A percentile compares a stretch with the other conserved stretches of the same genome.
These are phyloP conservation scores for Aspidoscelis tigris DNA, from an alignment of 2,113 vertebrate genomes.

Conservation along the genomic window DNA sequence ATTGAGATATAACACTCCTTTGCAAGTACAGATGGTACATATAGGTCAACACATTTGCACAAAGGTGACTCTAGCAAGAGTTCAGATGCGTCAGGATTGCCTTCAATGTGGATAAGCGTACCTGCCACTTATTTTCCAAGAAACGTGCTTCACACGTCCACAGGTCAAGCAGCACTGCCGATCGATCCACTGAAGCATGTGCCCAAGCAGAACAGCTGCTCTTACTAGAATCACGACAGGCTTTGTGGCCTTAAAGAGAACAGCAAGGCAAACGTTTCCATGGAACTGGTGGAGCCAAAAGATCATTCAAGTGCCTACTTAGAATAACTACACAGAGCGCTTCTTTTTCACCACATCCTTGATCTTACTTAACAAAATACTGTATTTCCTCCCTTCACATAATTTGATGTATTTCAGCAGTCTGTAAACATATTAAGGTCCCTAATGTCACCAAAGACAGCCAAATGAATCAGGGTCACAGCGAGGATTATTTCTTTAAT, in stretches of 20 bases:
- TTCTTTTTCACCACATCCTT: too few relatives aligned
- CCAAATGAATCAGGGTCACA: too few relatives aligned
- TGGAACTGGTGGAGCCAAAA: background rate
- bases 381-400: background rate
- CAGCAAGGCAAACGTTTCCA: background rate
- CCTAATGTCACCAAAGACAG: background rate
- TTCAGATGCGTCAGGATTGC: constrained; percentile 38
- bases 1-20: background rate
- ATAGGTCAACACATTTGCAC: background rate
- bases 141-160: constrained; percentile 79
- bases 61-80: background rate
- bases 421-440: background rate
- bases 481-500: too few relatives aligned
- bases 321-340: background rate
- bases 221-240: constrained; percentile 10
- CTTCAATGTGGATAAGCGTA: constrained; percentile 40
- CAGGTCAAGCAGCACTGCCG: constrained; percentile 76
- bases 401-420: background rate
- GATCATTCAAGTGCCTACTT: background rate
- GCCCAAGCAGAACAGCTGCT: constrained; percentile 53
- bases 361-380: too few relatives aligned
- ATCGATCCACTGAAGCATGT: constrained; percentile 65
- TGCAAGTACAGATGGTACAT: background rate
- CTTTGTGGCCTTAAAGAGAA: constrained; percentile 38
- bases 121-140: constrained; percentile 78